Evolutionary conservation across 2,113 vertebrate genomes (phyloP).

Genomic region (Urocynchramus pylzowi): DNA sequence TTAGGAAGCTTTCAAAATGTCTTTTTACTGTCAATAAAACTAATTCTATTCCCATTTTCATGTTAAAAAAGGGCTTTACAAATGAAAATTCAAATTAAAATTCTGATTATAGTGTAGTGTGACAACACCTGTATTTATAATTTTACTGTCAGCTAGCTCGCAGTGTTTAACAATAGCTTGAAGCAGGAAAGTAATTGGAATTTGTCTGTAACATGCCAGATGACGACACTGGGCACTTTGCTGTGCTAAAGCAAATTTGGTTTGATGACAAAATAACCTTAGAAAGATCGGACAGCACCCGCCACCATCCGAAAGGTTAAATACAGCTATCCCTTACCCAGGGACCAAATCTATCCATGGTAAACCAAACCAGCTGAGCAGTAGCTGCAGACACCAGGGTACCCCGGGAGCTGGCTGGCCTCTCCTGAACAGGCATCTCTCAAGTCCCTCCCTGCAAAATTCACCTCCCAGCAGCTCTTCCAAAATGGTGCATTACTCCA

Average conservation of each 20-base stretch:
- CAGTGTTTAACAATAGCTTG: conserved; percentile 85
- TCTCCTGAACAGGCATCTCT: not conserved
- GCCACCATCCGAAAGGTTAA: conserved; percentile 9
- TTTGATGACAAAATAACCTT: conserved; percentile 80
- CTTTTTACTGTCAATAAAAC: conserved; percentile 88
- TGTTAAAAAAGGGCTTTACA: conserved; percentile 79
- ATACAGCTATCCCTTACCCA: not conserved
- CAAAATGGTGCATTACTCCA: not conserved
- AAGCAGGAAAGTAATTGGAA: conserved; percentile 86
- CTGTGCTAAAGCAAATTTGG: conserved; percentile 72
- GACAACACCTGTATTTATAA: conserved; percentile 91
- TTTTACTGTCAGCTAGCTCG: conserved; percentile 86
- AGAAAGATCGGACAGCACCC: conserved; percentile 7
- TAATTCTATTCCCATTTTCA: conserved; percentile 86
- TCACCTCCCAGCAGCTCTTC: not conserved
- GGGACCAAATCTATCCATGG: not conserved
- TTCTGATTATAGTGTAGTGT: conserved; percentile 87
- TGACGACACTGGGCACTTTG: conserved; percentile 75
- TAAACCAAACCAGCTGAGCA: not conserved
- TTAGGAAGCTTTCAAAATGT: conserved; percentile 85
- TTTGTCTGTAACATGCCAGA: conserved; percentile 85
- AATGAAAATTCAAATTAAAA: conserved; percentile 90
- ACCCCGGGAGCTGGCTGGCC: not conserved
- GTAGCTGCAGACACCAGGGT: not conserved
- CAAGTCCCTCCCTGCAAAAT: not conserved